Percentiles rank a stretch among this genome's conserved stretches.
Evolutionary conservation across 2,113 vertebrate species (phyloP).

Genomic region (Tylochromis polylepis): DNA sequence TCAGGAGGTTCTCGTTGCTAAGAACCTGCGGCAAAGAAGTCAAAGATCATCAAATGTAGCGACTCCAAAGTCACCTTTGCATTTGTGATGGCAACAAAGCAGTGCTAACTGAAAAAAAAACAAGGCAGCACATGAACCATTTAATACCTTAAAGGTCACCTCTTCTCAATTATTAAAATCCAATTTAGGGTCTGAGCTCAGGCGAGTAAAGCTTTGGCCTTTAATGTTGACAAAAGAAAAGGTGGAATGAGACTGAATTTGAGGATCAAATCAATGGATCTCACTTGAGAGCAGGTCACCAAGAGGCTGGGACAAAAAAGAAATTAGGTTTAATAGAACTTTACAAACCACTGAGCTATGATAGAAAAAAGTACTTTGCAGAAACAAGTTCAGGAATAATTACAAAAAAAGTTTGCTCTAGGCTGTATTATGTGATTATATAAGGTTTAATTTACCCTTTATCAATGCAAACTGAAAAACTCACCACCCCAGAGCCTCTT

Average conservation of each 20-base stretch:
- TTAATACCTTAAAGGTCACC: conserved; percentile 64
- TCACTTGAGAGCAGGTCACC: conserved; percentile 9
- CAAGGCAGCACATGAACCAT: conserved; percentile 20
- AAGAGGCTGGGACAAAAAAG: not conserved
- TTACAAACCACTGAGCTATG: not conserved
- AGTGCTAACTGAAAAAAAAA: not conserved
- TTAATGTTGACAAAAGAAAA: conserved; percentile 50
- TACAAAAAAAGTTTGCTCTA: not conserved
- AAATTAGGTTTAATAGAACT: not conserved
- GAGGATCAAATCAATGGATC: conserved; percentile 35
- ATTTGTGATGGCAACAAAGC: conserved; percentile 26
- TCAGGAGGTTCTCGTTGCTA: conserved; percentile 94
- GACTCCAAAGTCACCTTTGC: conserved; percentile 28
- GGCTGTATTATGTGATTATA: not conserved
- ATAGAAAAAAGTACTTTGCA: not conserved
- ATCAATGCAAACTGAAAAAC: conserved; percentile 34
- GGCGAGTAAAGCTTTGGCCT: conserved; percentile 38
- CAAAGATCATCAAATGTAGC: conserved; percentile 38
- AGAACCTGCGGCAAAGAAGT: conserved; percentile 79
- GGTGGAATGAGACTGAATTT: conserved; percentile 48
- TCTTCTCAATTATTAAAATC: conserved; percentile 79
- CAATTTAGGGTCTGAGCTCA: conserved; percentile 67
- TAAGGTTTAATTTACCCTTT: not conserved
- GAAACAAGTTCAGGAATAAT: not conserved
- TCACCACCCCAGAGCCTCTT: conserved; percentile 94